phyloP scores from a whole-genome alignment of 2,113 vertebrate genomes.

The Vombatus ursinus region DNA sequence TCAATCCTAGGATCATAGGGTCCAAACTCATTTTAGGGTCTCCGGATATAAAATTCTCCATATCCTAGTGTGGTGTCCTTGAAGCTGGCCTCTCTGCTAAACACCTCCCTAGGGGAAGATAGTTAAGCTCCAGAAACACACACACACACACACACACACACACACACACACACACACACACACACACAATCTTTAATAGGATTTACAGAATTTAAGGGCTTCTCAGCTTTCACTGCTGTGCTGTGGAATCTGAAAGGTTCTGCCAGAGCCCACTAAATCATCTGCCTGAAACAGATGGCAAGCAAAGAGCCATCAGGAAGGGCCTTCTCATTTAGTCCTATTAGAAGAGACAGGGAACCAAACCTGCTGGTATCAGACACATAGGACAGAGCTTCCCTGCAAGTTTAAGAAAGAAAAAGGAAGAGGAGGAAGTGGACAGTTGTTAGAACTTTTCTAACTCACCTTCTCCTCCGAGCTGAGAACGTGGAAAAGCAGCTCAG shows the following conservation, averaged over 20 bases:
- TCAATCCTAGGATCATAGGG: background rate
- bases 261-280: constrained; percentile 57
- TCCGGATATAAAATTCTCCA: accelerated
- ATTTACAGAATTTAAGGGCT: constrained; percentile 68
- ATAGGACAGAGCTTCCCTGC: background rate
- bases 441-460: constrained; percentile 29
- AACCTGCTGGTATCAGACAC: constrained; percentile 19
- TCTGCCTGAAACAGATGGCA: background rate
- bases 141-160: constrained; percentile 63
- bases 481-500: background rate
- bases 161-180: background rate
- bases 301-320: constrained; percentile 40
- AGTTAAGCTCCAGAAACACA: constrained; percentile 44
- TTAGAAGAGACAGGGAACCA: background rate
- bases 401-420: constrained; percentile 1
- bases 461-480: constrained; percentile 18
- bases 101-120: constrained; percentile 48
- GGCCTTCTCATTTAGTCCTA: background rate
- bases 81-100: constrained; percentile 14
- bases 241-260: background rate
- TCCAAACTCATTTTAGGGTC: background rate
- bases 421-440: background rate
- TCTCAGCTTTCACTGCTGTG: constrained; percentile 37
- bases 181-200: constrained; percentile 61
- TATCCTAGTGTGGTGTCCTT: background rate